Percentiles rank a stretch among this genome's conserved stretches.
Conservation (phyloP, 2,797 vertebrate species). For the Notoglanidium macrostoma region DNA sequence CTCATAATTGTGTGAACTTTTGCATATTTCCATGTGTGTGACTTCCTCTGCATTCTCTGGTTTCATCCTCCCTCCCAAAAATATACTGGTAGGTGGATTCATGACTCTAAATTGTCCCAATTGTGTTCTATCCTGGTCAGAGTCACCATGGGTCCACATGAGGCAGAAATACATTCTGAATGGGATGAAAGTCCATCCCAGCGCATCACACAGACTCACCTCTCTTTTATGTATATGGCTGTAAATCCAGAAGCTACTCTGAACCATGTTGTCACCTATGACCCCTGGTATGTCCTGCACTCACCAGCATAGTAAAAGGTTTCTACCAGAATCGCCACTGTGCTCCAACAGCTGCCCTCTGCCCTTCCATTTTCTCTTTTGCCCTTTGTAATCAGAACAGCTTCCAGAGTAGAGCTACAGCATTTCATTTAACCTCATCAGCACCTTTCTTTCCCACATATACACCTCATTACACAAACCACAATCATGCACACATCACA, state of each 20-base stretch:
- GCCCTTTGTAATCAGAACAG: slow-evolving; percentile 35
- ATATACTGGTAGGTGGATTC: not conserved
- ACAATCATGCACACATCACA: slow-evolving; percentile 33
- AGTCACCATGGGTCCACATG: not conserved
- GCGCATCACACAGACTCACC: not conserved
- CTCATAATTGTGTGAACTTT: not conserved
- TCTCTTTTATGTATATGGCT: slow-evolving; percentile 31
- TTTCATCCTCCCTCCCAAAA: not conserved
- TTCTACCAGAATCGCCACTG: slow-evolving; percentile 29
- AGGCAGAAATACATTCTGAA: not conserved
- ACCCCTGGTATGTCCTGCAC: slow-evolving; percentile 43
- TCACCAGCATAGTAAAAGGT: slow-evolving; percentile 34
- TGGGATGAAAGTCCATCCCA: not conserved
- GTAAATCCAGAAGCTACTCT: slow-evolving; percentile 30
- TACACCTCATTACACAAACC: slow-evolving; percentile 32
- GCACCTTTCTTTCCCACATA: slow-evolving; percentile 32
- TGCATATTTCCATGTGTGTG: not conserved
- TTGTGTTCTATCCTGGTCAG: not conserved
- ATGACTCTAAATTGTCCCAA: not conserved
- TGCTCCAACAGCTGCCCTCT: slow-evolving; percentile 33
- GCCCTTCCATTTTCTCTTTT: slow-evolving; percentile 11
- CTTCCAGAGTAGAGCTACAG: slow-evolving; percentile 24
- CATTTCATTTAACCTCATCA: slow-evolving; percentile 55
- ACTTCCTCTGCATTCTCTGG: not conserved
- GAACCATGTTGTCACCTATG: slow-evolving; percentile 26